Base-by-base conservation (phyloP, 2,113 vertebrate genomes). In the Indicator indicator region DNA sequence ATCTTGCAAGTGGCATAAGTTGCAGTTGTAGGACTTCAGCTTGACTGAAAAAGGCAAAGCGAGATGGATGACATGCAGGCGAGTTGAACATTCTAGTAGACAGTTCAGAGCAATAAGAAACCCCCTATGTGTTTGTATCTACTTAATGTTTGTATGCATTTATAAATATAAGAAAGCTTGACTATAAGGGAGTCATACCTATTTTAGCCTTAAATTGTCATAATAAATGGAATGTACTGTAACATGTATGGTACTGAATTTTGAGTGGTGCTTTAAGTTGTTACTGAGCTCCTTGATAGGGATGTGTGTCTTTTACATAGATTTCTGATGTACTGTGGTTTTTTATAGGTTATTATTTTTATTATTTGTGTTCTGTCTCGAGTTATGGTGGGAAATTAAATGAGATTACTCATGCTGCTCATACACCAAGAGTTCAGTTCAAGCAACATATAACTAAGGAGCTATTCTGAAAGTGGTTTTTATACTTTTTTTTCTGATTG, bases 141-240 rank as follows among this genome's bases (percentile, higher is more conserved):
- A 89, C 77, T 89, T 85, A 89, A 89, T 95, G 88, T 90, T 94
- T 95, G 86, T 97, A 95, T 91, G 84, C 94, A 89, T 95, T 95
- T 94, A 93, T 89, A 94, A 95, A 80, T 85, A 82, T 64, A 88
- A 83, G 89, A 95, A 95, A 96, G 93, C 89, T 94, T 93, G 90
- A 96, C 65, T 95, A 60, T 89, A 93, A 87, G 86, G 89, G 88
- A 96, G 70, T 90, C 46, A 5, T 95, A 92, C 88, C 94, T 96
- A 92, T 96, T 92, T 95, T 96, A 96, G 95, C 96, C 95, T 97
- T 97, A 95, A 95, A 94, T 80, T 97, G 94, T 91, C 88, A 90
- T 81, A 95, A 96, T 95, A 95, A 95, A 94, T 96, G 91, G 94
- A 89, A 96, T 95, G 90, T 97, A 96, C 94, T 97, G 93, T 96